A percentile compares a stretch with the other conserved stretches of the same genome.
phyloP scores from a whole-genome alignment of 2,888 invertebrate species.

The Geotrupes spiniger region DNA sequence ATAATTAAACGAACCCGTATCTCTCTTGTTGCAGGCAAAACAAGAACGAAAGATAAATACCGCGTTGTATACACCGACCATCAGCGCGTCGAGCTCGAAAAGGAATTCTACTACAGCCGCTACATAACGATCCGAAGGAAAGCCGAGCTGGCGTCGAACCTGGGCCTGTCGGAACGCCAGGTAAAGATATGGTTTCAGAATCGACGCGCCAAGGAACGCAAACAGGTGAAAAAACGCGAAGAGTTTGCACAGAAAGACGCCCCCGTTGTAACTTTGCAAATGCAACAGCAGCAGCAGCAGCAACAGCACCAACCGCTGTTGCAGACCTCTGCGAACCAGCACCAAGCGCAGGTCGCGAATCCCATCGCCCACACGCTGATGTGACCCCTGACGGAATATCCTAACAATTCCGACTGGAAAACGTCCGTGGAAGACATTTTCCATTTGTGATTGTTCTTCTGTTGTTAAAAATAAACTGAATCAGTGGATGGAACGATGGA shows the following conservation, averaged over 20 bases:
- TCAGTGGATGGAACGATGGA: not conserved
- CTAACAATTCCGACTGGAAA: conserved; percentile 23
- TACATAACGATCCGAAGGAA: conserved; percentile 95
- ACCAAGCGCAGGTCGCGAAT: conserved; percentile 41
- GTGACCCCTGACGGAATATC: conserved; percentile 47
- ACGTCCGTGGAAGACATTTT: conserved; percentile 22
- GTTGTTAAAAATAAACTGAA: not conserved
- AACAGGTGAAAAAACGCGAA: conserved; percentile 54
- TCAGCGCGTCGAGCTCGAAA: conserved; percentile 69
- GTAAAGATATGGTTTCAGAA: conserved; percentile 79
- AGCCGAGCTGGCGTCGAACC: conserved; percentile 80
- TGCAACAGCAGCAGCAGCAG: conserved; percentile 34
- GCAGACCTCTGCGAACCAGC: conserved; percentile 20
- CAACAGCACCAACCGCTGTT: conserved; percentile 38
- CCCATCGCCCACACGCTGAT: conserved; percentile 43
- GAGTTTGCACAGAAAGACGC: conserved; percentile 23
- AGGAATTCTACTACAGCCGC: conserved; percentile 65
- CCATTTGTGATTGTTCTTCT: conserved; percentile 27
- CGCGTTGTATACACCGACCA: conserved; percentile 97
- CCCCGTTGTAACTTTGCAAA: not conserved
- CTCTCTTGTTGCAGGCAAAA: conserved; percentile 77
- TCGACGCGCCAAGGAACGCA: conserved; percentile 86
- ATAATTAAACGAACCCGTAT: not conserved
- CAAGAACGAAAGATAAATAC: conserved; percentile 98
- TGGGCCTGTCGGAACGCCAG: conserved; percentile 88